These are phyloP conservation scores for Melipona quadrifasciata DNA, from an alignment of 1,140 invertebrate genomes.

Conservation along the genomic window DNA sequence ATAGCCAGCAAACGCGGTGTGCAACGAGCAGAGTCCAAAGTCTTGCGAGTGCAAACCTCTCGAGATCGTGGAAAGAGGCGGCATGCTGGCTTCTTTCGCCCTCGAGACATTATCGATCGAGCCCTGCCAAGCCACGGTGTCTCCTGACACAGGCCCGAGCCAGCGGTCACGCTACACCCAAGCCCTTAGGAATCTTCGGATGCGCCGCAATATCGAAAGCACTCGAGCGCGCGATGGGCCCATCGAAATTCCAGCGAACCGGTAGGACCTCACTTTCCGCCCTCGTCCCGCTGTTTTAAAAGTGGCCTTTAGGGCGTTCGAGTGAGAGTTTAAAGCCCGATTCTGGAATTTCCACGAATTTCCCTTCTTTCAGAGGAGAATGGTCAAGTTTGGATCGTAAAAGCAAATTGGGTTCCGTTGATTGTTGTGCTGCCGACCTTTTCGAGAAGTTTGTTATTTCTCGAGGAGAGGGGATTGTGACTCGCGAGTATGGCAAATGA, in stretches of 20 bases:
- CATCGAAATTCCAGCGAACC: conserved; percentile 23
- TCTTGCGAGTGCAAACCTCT: conserved; percentile 59
- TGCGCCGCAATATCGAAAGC: conserved; percentile 39
- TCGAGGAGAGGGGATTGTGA: too few relatives aligned
- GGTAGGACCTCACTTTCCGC: conserved; percentile 11
- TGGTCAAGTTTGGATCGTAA: too few relatives aligned
- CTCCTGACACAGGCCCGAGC: neutral
- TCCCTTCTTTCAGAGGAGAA: neutral
- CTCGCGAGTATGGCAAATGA: neutral
- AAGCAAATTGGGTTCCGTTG: neutral
- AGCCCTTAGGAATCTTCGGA: conserved; percentile 51
- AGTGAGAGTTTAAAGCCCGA: neutral
- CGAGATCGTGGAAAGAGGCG: conserved; percentile 27
- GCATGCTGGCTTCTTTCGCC: conserved; percentile 45
- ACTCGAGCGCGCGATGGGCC: neutral
- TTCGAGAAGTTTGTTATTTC: neutral
- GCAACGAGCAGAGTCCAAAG: conserved; percentile 41
- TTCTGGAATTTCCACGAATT: neutral
- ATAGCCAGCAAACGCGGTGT: too few relatives aligned
- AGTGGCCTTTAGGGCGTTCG: neutral
- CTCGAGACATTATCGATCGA: conserved; percentile 56
- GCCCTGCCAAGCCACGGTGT: neutral
- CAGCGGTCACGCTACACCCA: conserved; percentile 24
- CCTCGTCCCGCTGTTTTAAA: neutral
- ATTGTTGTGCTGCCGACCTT: neutral